Conservation (phyloP, 2,113 vertebrate genomes). For the Saguinus midas region DNA sequence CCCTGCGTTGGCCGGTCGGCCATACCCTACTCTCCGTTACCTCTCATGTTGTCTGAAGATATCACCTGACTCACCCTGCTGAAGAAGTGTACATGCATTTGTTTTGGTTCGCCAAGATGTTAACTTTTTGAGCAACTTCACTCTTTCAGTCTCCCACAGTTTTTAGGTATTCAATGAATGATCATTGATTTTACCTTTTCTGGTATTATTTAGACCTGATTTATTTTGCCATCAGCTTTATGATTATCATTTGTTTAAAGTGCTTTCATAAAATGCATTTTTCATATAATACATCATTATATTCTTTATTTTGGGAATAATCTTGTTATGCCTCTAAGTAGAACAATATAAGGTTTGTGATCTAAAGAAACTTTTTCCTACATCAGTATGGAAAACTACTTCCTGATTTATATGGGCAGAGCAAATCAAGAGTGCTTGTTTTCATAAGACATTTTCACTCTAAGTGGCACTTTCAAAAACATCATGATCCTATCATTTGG, state of each 20-base stretch:
- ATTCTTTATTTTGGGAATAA: neutral
- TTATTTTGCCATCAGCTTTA: neutral
- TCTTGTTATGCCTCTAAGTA: constrained; percentile 2
- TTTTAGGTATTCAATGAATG: neutral
- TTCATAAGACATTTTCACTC: constrained; percentile 41
- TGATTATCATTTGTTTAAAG: neutral
- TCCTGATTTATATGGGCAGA: constrained; percentile 32
- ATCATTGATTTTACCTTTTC: neutral
- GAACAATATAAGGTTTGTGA: neutral
- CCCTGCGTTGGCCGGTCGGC: neutral
- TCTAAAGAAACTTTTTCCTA: constrained; percentile 6
- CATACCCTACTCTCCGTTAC: neutral
- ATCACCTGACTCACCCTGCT: neutral
- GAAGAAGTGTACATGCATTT: neutral
- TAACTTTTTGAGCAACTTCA: constrained; percentile 22
- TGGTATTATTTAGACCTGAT: neutral
- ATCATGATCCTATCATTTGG: constrained; percentile 50
- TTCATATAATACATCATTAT: neutral
- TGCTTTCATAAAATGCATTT: constrained; percentile 12
- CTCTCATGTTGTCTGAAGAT: neutral
- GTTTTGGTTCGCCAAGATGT: neutral
- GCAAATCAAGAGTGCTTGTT: constrained; percentile 32
- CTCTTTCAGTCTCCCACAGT: neutral
- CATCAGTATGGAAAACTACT: constrained; percentile 41
- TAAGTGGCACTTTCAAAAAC: constrained; percentile 65